phyloP scores from a whole-genome alignment of 2,888 invertebrate genomes.

The Osedax frankpressi region DNA sequence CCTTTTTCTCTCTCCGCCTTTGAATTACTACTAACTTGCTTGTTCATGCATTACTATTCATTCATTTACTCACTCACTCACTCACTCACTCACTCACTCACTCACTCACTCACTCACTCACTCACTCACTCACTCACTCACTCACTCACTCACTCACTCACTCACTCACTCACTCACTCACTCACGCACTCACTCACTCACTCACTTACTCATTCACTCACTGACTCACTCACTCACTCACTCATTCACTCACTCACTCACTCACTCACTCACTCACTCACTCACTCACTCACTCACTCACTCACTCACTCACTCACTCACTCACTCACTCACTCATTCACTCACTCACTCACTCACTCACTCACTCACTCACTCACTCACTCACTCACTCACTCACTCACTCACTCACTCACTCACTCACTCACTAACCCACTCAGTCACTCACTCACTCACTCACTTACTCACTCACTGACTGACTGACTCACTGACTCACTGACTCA shows the following conservation, averaged over 20 bases:
- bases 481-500: slow-evolving; percentile 24
- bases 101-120: slow-evolving; percentile 5
- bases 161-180: slow-evolving; percentile 24
- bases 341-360: slow-evolving; percentile 24
- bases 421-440: slow-evolving; percentile 23
- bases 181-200: no score
- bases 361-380: slow-evolving; percentile 23
- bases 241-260: no score
- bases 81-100: slow-evolving; percentile 6
- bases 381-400: slow-evolving; percentile 23
- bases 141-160: slow-evolving; percentile 22
- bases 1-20: no score
- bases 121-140: slow-evolving; percentile 4
- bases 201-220: no score
- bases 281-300: slow-evolving; percentile 24
- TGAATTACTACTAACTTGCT: slow-evolving; percentile 2
- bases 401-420: slow-evolving; percentile 23
- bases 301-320: slow-evolving; percentile 24
- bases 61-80: no score
- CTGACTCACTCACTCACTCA: no score
- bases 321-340: slow-evolving; percentile 23
- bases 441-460: no score
- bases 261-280: slow-evolving; percentile 24
- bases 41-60: slow-evolving; percentile 6
- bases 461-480: no score